Percentiles rank a stretch among this genome's conserved stretches.
Conservation (phyloP, 2,797 vertebrate species). For the Pseudopleuronectes americanus region DNA sequence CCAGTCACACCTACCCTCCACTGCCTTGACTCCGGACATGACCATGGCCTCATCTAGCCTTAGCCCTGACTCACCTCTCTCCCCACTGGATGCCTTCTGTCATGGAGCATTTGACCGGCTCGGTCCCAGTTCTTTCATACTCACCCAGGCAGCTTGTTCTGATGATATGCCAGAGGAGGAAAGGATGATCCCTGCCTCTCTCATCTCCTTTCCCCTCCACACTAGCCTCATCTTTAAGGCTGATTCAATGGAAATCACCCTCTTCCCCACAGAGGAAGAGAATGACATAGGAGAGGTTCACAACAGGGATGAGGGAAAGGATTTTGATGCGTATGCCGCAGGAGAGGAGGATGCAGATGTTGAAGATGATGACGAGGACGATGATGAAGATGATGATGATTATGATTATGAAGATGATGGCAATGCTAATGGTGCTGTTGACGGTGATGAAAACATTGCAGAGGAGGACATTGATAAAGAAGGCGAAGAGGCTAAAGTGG, state of each 20-base stretch:
- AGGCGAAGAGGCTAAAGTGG: conserved; percentile 72
- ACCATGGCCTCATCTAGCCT: conserved; percentile 76
- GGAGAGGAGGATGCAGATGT: conserved; percentile 87
- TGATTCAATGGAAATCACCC: conserved; percentile 93
- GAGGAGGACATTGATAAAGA: conserved; percentile 52
- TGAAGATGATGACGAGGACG: conserved; percentile 84
- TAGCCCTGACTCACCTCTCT: conserved; percentile 76
- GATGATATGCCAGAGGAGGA: conserved; percentile 81
- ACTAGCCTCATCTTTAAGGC: conserved; percentile 95
- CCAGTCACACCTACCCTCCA: conserved; percentile 53
- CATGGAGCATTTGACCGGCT: conserved; percentile 79
- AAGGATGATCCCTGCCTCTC: conserved; percentile 91
- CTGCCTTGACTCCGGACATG: conserved; percentile 73
- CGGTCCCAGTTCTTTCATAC: conserved; percentile 70
- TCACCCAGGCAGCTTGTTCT: conserved; percentile 77
- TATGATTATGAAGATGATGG: conserved; percentile 48
- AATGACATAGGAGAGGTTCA: conserved; percentile 68
- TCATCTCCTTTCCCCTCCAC: conserved; percentile 92
- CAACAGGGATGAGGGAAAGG: conserved; percentile 71
- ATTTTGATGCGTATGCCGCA: conserved; percentile 83
- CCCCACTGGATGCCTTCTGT: conserved; percentile 80
- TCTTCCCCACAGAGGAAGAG: conserved; percentile 87
- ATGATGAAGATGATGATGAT: conserved; percentile 72
- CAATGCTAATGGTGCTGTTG: conserved; percentile 39
- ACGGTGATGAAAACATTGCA: conserved; percentile 45